Evolutionary conservation across 2,797 vertebrate genomes (phyloP), one percentile per base, ranked within the genome.

Genomic region (Eidolon dupreanum): DNA sequence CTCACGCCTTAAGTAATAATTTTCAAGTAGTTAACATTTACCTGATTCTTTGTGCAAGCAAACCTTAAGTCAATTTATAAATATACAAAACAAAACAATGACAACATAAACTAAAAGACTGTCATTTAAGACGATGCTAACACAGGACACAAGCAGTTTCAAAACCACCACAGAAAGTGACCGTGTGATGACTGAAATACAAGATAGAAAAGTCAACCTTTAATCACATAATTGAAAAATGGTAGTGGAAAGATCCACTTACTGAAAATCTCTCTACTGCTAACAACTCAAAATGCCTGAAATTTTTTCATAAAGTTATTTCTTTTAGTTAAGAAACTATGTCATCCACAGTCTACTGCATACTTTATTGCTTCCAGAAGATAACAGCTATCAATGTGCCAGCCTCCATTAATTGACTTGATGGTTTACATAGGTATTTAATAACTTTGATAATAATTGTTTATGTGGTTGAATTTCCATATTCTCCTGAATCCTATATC

Each of bases 311-410:
- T 51, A 15, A 71, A 63, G 9, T 71, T 74, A 31, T 66, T 53
- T 66, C 5, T 73, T 90, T 93, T 78, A 38, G 5, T 53, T 87
- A 87, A 68, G 57, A 57, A 6, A 57, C 33, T 78, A 61, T 55
- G 9, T 41, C 33, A 65, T 87, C 2, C 6, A 46, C 31, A 19
- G 3, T 19, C 17, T 43, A 73, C 33, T 51, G 3, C n/a, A 51
- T 55, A 55, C 9, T 59, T 49, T 31, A 59, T 71, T 71, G 8
- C 22, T 43, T 87, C 38, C 38, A 20, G 17, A 93, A 43, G 13
- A 41, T 26, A 77, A 41, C 3, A 73, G 17, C 6, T 43, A 46
- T 85, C 53, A 36, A 38, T 6, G 59, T 33, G 11, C 0, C 8
- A 46, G 17, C 24, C 7, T 75, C 36, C 75, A 12, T 46, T 70